Evolutionary conservation across 1,140 invertebrate species (phyloP).

Genomic region (Ips nitidus): DNA sequence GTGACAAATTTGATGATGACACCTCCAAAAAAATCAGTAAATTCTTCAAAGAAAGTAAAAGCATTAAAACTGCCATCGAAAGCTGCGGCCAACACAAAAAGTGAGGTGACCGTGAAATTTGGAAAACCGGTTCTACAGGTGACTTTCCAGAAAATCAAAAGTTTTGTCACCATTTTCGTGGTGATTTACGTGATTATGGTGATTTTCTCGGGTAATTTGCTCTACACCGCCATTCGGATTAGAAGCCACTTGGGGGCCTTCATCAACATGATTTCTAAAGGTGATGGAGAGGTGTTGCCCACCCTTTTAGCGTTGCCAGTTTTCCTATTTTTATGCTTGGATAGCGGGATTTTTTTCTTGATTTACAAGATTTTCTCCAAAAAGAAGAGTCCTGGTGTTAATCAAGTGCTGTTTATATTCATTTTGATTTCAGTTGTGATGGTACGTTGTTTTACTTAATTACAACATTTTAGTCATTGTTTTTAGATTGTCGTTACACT

Average conservation of each 20-base stretch:
- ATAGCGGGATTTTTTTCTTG: slow-evolving; percentile 37
- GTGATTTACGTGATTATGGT: slow-evolving; percentile 20
- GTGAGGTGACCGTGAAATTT: slow-evolving; percentile 34
- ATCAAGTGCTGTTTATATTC: slow-evolving; percentile 40
- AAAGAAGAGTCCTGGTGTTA: slow-evolving; percentile 29
- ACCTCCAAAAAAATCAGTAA: too few relatives aligned
- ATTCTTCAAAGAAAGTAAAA: too few relatives aligned
- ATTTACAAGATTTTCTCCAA: slow-evolving; percentile 38
- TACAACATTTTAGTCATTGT: background rate
- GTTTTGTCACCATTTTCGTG: slow-evolving; percentile 21
- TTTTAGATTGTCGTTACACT: slow-evolving; percentile 30
- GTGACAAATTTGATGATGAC: too few relatives aligned
- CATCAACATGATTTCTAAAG: slow-evolving; percentile 45
- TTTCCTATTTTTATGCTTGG: slow-evolving; percentile 40
- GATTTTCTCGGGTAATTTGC: slow-evolving; percentile 36
- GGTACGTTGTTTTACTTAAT: slow-evolving; percentile 9
- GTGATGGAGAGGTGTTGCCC: slow-evolving; percentile 43
- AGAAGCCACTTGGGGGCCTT: slow-evolving; percentile 43
- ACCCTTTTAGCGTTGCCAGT: slow-evolving; percentile 39
- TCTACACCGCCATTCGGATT: slow-evolving; percentile 40
- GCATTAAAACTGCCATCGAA: too few relatives aligned
- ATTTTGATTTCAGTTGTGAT: slow-evolving; percentile 26
- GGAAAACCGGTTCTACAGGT: slow-evolving; percentile 39
- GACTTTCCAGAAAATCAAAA: slow-evolving; percentile 33
- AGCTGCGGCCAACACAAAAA: background rate